Evolutionary conservation across 2,113 vertebrate species (phyloP).

Genomic region (Platanista minor): DNA sequence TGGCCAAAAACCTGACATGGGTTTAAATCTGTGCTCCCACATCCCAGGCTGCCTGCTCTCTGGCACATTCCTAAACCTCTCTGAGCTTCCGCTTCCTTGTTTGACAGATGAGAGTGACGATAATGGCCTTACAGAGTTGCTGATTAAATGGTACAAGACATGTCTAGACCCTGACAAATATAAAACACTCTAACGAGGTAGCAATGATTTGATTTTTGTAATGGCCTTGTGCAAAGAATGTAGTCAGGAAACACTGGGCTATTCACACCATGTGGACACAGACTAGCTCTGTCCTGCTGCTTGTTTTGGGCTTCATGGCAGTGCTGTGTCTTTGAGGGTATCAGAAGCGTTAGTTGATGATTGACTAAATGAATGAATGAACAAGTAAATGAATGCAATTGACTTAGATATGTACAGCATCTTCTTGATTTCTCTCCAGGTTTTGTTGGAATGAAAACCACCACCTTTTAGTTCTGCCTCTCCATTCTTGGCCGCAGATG

Average conservation of each 20-base stretch:
- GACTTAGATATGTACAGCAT: not conserved
- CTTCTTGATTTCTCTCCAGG: not conserved
- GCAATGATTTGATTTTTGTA: not conserved
- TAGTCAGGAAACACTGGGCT: not conserved
- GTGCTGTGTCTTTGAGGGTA: not conserved
- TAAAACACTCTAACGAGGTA: not conserved
- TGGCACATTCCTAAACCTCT: not conserved
- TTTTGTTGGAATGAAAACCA: not conserved
- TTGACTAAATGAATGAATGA: not conserved
- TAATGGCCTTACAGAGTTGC: not conserved
- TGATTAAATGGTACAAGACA: constrained; percentile 13
- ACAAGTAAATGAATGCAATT: not conserved
- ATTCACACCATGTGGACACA: not conserved
- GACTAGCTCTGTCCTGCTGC: not conserved
- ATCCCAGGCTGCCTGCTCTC: not conserved
- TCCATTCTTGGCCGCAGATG: not conserved
- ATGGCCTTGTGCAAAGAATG: not conserved
- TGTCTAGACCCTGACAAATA: not conserved
- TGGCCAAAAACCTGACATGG: not conserved
- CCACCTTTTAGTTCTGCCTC: not conserved
- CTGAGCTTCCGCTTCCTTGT: not conserved
- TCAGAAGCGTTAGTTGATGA: not conserved
- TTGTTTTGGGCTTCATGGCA: not conserved
- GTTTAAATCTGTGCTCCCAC: not conserved
- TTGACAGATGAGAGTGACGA: constrained; percentile 14